These are phyloP conservation scores for Macrosiphum euphorbiae DNA, from an alignment of 2,888 invertebrate genomes.

Conservation along the genomic window DNA sequence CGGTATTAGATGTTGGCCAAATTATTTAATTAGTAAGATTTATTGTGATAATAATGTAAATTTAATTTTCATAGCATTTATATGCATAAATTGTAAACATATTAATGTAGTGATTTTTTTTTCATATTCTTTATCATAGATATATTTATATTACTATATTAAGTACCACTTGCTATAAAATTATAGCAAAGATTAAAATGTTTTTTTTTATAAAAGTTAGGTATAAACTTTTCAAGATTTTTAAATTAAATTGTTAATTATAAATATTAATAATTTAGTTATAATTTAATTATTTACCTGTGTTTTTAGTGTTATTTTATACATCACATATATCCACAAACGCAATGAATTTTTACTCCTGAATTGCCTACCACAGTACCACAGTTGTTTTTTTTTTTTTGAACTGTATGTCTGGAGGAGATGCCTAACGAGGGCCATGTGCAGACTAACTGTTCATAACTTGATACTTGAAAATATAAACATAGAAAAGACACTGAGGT, in stretches of 20 bases:
- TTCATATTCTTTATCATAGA: background rate
- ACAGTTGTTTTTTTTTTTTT: background rate
- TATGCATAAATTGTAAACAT: background rate
- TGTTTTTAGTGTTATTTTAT: background rate
- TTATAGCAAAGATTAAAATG: background rate
- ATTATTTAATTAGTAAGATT: background rate
- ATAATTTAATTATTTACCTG: no score
- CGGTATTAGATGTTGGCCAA: background rate
- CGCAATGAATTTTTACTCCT: background rate
- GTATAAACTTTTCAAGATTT: no score
- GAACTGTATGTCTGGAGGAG: background rate
- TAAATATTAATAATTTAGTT: no score
- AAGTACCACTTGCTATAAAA: background rate
- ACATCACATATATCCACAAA: background rate
- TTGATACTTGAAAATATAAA: no score
- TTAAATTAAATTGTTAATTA: no score
- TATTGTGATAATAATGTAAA: background rate
- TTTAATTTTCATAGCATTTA: background rate
- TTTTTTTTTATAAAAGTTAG: background rate
- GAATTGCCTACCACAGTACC: background rate
- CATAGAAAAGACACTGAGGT: no score
- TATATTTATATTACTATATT: background rate
- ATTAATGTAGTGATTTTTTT: background rate
- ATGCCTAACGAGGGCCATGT: background rate
- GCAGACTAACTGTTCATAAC: background rate